Percentiles rank a stretch among this genome's conserved stretches.
phyloP scores from a whole-genome alignment of 2,797 vertebrate genomes.

The Phrynocephalus forsythii region DNA sequence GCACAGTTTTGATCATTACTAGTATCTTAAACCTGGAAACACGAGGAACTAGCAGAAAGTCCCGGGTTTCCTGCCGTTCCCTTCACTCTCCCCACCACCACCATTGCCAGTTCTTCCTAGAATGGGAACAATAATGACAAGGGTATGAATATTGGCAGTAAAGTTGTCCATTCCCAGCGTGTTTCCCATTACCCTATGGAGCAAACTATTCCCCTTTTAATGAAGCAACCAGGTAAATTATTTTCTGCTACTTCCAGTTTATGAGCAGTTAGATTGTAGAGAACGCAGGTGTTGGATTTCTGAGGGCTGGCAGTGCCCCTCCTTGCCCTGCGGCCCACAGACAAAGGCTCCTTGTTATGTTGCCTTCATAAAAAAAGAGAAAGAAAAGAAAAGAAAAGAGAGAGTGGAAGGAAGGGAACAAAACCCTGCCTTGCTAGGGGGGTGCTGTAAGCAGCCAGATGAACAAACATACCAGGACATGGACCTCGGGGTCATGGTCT shows the following conservation, averaged over 20 bases:
- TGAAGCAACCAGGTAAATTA: slow-evolving; percentile 30
- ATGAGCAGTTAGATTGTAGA: slow-evolving; percentile 3
- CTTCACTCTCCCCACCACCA: neutral
- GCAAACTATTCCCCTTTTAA: neutral
- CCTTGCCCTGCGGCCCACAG: slow-evolving; percentile 4
- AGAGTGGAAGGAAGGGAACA: neutral
- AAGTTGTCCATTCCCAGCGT: neutral
- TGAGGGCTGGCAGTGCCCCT: slow-evolving; percentile 19
- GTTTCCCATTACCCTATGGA: slow-evolving; percentile 1
- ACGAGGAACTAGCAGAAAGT: neutral
- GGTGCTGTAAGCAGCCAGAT: slow-evolving; percentile 6
- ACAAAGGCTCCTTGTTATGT: slow-evolving; percentile 35
- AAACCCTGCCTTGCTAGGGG: neutral
- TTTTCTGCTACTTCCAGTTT: slow-evolving; percentile 22
- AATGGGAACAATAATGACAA: neutral
- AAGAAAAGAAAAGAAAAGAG: neutral
- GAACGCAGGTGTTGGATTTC: slow-evolving; percentile 23
- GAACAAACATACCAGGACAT: slow-evolving; percentile 23
- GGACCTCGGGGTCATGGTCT: slow-evolving; percentile 26
- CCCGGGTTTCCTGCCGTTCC: neutral
- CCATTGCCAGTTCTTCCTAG: neutral
- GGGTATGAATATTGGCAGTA: neutral
- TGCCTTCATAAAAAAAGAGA: slow-evolving; percentile 21
- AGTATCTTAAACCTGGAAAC: neutral
- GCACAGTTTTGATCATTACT: no score